phyloP scores from a whole-genome alignment of 2,888 invertebrate species.

The Dasypogon diadema region DNA sequence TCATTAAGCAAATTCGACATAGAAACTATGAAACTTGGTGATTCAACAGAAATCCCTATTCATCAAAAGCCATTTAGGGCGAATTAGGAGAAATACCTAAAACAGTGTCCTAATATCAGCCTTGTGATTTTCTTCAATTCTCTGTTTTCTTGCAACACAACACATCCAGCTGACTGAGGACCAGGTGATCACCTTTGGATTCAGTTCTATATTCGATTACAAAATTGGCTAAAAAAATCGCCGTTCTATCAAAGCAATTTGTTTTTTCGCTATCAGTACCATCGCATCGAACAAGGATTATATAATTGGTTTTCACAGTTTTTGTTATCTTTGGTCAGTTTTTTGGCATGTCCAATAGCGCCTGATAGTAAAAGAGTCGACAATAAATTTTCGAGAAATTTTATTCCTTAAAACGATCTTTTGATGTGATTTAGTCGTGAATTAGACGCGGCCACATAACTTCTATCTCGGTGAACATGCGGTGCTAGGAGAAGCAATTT shows the following conservation, averaged over 20 bases:
- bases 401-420: too few species aligned
- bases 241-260: slow-evolving; percentile 20
- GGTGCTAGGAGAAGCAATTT: neutral
- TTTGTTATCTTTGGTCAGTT: neutral
- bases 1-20: neutral
- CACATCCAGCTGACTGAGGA: neutral
- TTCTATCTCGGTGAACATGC: neutral
- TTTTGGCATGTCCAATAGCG: neutral
- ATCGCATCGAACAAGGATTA: neutral
- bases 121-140: slow-evolving; percentile 15
- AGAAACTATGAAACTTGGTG: slow-evolving; percentile 24
- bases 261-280: neutral
- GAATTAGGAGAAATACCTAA: slow-evolving; percentile 7
- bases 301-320: slow-evolving; percentile 27
- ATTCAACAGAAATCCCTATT: neutral
- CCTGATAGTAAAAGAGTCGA: neutral
- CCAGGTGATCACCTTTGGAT: neutral
- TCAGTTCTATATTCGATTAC: neutral
- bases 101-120: neutral
- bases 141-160: neutral
- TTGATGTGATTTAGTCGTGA: too few species aligned
- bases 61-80: slow-evolving; percentile 4
- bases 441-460: too few species aligned
- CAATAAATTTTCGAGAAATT: neutral
- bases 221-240: neutral